Percentiles rank a stretch among this genome's conserved stretches.
phyloP scores from a whole-genome alignment of 2,113 vertebrate species.

The Notechis scutatus region DNA sequence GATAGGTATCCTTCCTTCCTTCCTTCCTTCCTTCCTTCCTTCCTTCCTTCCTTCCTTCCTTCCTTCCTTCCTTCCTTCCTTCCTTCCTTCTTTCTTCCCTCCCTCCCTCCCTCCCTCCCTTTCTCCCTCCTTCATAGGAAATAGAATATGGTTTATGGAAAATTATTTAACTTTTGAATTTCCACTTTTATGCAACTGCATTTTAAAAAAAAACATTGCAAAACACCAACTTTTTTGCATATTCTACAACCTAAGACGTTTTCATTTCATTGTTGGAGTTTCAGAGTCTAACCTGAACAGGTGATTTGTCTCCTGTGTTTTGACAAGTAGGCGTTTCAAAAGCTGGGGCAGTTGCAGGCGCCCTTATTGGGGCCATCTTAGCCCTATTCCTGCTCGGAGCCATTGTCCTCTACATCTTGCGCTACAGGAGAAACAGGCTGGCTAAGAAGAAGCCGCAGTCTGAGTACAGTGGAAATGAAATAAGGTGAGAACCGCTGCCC shows the following conservation, averaged over 20 bases:
- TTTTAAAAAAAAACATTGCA: neutral
- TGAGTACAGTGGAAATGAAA: constrained; percentile 24
- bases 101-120: too few species aligned
- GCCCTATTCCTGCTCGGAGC: constrained; percentile 59
- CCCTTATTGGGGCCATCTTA: constrained; percentile 65
- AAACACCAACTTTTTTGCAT: neutral
- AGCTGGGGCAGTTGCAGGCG: constrained; percentile 61
- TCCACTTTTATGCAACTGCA: neutral
- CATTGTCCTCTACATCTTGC: constrained; percentile 37
- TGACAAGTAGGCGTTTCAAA: constrained; percentile 30
- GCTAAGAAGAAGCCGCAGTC: neutral
- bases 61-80: neutral
- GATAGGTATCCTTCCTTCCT: neutral
- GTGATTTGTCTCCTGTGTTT: neutral
- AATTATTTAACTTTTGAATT: too few species aligned
- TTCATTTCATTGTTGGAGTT: too few species aligned
- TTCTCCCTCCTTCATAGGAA: neutral
- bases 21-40: too few species aligned
- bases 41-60: too few species aligned
- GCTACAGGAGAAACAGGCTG: constrained; percentile 23
- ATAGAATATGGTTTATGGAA: neutral
- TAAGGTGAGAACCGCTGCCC: constrained; percentile 34
- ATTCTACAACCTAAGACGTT: neutral
- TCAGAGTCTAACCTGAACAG: neutral
- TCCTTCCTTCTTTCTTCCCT: too few species aligned